Conservation (phyloP, 2,888 invertebrate genomes). For the Drosophila cyrtoloma region DNA sequence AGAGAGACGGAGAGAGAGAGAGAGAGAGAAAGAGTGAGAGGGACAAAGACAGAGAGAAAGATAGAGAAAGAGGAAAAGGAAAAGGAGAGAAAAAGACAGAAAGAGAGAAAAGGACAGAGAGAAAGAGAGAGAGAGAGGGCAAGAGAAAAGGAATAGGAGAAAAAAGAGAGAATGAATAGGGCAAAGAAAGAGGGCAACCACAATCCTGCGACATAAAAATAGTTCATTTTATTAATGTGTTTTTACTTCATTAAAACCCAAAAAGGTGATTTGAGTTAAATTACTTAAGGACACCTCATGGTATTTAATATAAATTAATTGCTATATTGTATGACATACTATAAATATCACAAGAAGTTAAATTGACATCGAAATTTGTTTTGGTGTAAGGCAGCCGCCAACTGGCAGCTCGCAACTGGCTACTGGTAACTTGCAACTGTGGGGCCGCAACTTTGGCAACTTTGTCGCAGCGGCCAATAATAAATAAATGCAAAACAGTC, state of each 20-base stretch:
- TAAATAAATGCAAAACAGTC: conserved; percentile 70
- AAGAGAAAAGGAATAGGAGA: not conserved
- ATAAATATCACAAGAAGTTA: not conserved
- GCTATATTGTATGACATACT: not conserved
- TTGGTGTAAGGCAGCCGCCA: not conserved
- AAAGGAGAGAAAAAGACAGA: not conserved
- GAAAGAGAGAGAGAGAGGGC: not conserved
- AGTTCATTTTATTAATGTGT: not conserved
- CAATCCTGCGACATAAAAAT: not conserved
- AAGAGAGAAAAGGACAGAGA: not conserved
- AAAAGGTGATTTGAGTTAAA: not conserved
- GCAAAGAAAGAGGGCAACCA: not conserved
- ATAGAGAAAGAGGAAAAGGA: not conserved
- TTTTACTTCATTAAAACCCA: not conserved
- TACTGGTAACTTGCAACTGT: conserved; percentile 2
- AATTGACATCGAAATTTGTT: not conserved
- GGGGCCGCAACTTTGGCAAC: conserved; percentile 38
- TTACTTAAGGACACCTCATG: not conserved
- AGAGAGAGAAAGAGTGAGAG: not conserved
- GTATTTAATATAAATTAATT: not conserved
- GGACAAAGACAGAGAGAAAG: not conserved
- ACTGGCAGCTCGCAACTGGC: conserved; percentile 2
- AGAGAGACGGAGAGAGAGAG: not conserved
- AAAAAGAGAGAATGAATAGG: not conserved
- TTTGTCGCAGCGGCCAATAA: conserved; percentile 78